Evolutionary conservation across 1,140 invertebrate genomes (phyloP), one percentile per base, ranked within the genome.

Genomic region (Bombus impatiens): DNA sequence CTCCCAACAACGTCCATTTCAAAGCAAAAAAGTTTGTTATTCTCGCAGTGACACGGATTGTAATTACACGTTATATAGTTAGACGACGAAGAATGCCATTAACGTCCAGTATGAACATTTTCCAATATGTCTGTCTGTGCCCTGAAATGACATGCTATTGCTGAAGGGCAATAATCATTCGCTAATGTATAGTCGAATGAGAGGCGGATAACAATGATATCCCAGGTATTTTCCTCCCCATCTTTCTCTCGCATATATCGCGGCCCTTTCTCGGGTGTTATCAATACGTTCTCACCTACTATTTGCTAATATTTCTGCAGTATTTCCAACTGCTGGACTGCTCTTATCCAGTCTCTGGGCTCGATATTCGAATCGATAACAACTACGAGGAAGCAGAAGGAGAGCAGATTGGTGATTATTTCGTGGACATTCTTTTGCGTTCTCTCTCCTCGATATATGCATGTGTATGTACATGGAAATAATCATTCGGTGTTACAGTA

Each of bases 301-400:
- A 74, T 82, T 57, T 22, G 70, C 47, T 68, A 68, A 84, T 84
- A 84, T 78, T 87, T 62, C 35, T 15, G 37, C 80, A 28, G 13
- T 25, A 4, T 12, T 42, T 47, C 42, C 42, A 67, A 53, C 25
- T 5, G 59, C 9, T 22, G 42, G 42, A 25, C 68, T 67, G 32
- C 28, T 71, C 42, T 65, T 28, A 44, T 12, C 67, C 47, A 42
- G 42, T 67, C 25, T 0, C 35, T 25, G 4, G 10, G 35, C 35
- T 74, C 40, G 68, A 72, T 87, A 68, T 79, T 87, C 86, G 82
- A 84, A 84, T 87, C 32, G 76, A 28, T 87, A 87, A 75, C 84
- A 75, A 84, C 44, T 67, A 71, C 42, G 57, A 25, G 18, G 8
- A 13, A 13, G 47, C 28, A 37, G 35, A 40, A 12, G 1, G 8